phyloP scores from a whole-genome alignment of 2,113 vertebrate species.

The Thalassoma bifasciatum region DNA sequence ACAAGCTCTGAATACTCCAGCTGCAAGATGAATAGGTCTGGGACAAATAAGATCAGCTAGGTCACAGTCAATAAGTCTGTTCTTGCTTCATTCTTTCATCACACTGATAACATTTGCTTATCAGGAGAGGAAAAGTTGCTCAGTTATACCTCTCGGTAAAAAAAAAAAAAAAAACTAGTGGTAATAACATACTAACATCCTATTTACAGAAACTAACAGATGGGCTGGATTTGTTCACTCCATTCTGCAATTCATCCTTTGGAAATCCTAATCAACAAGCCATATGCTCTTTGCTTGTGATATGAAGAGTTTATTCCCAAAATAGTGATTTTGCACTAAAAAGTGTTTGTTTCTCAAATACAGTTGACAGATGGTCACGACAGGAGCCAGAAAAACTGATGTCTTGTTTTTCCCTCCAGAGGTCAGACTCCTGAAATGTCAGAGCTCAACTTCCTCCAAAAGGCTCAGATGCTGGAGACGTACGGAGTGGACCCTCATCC shows the following conservation, averaged over 20 bases:
- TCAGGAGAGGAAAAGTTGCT: neutral
- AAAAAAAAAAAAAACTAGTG: too few relatives aligned
- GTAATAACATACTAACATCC: too few relatives aligned
- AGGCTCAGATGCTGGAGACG: constrained; percentile 96
- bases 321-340: neutral
- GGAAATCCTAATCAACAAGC: neutral
- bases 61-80: neutral
- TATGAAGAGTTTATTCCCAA: neutral
- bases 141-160: neutral
- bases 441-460: constrained; percentile 95
- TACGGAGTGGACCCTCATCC: constrained; percentile 98
- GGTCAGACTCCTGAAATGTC: constrained; percentile 93
- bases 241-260: neutral
- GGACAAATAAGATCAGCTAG: neutral
- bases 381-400: neutral
- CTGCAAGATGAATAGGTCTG: constrained; percentile 12
- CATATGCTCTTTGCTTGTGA: neutral
- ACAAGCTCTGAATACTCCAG: neutral
- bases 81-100: neutral
- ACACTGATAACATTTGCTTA: neutral
- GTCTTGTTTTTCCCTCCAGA: constrained; percentile 71
- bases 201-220: neutral
- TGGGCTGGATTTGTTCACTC: constrained; percentile 1
- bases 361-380: neutral
- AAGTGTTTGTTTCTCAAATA: neutral